Conservation (phyloP, 2,113 vertebrate species). For the Coracopsis vasa region DNA sequence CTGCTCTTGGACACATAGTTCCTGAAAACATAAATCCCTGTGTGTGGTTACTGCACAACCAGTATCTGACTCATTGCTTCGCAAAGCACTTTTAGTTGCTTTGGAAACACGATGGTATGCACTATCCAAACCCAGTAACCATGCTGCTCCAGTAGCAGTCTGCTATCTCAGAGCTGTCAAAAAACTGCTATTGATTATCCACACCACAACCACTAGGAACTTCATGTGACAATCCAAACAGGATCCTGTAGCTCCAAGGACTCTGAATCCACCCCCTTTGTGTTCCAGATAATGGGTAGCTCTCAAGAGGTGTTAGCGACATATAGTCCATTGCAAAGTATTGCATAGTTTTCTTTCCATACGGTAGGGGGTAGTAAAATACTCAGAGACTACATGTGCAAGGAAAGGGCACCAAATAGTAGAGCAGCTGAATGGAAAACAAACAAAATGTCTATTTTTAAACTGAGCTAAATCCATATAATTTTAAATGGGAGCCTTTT, state of each 20-base stretch:
- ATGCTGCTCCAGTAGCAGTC: not conserved
- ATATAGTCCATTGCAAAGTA: not conserved
- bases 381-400: constrained; percentile 27
- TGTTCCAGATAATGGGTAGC: not conserved
- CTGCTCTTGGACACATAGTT: constrained; percentile 29
- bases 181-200: not conserved
- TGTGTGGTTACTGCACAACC: constrained; percentile 50
- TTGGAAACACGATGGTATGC: constrained; percentile 22
- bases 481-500: constrained; percentile 46
- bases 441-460: constrained; percentile 62
- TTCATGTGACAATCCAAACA: not conserved
- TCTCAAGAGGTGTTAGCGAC: not conserved
- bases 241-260: not conserved
- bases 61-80: constrained; percentile 59
- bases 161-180: not conserved
- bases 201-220: not conserved
- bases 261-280: not conserved
- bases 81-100: constrained; percentile 57
- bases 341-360: constrained; percentile 37
- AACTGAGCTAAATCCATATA: constrained; percentile 36
- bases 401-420: constrained; percentile 12
- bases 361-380: constrained; percentile 63
- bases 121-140: not conserved
- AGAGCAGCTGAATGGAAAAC: constrained; percentile 32
- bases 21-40: constrained; percentile 39